Evolutionary conservation across 2,113 vertebrate species (phyloP).

Genomic region (Myotis yumanensis): DNA sequence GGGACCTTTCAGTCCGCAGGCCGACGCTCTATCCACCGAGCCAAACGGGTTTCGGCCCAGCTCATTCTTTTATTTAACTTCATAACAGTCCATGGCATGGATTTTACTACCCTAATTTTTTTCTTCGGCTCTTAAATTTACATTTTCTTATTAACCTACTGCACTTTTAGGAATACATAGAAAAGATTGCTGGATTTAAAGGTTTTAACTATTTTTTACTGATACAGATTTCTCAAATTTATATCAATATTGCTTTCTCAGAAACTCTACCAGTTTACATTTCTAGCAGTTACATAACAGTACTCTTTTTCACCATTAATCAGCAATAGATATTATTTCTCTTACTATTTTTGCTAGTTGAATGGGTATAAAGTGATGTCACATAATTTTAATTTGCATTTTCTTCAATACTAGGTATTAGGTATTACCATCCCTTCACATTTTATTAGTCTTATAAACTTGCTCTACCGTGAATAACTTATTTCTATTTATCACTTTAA

Average conservation of each 20-base stretch:
- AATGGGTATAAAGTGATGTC: background rate
- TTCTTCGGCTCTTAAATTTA: background rate
- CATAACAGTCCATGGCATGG: background rate
- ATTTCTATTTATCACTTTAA: background rate
- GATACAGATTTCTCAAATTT: background rate
- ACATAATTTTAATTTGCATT: constrained; percentile 6
- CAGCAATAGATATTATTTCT: background rate
- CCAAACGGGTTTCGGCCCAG: too few relatives aligned
- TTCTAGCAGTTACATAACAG: background rate
- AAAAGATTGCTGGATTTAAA: background rate
- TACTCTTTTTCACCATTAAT: background rate
- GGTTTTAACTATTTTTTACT: background rate
- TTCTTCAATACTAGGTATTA: background rate
- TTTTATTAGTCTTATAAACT: constrained; percentile 13
- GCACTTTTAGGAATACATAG: background rate
- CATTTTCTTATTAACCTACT: background rate
- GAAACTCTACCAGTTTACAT: background rate
- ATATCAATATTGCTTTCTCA: background rate
- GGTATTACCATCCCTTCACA: background rate
- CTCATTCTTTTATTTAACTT: constrained; percentile 7
- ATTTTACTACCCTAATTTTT: background rate
- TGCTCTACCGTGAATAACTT: background rate
- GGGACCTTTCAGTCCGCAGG: too few relatives aligned
- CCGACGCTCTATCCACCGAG: too few relatives aligned
- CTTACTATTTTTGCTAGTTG: background rate